Conservation (phyloP, 2,888 invertebrate genomes). For the Eupelmus urozonus region DNA sequence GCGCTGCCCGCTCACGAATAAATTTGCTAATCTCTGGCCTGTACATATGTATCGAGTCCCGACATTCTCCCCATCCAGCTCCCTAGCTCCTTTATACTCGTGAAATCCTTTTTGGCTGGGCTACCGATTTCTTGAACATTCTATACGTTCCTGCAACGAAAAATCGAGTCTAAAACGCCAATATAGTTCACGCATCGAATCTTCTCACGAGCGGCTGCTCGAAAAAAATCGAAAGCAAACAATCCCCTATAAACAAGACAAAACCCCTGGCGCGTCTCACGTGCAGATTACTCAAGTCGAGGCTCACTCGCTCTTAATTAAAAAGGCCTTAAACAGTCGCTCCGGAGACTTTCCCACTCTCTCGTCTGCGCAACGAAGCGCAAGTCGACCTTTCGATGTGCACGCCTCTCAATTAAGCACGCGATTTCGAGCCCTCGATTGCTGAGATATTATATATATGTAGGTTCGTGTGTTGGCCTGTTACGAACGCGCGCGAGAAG, state of each 20-base stretch:
- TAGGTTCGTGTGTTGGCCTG: neutral
- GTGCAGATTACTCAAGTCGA: neutral
- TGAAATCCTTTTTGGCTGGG: too few relatives aligned
- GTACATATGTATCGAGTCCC: neutral
- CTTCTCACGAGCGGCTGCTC: constrained; percentile 21
- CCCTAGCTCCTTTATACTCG: too few relatives aligned
- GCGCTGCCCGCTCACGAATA: constrained; percentile 63
- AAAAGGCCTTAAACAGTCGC: constrained; percentile 44
- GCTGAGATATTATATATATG: constrained; percentile 34
- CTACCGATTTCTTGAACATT: too few relatives aligned
- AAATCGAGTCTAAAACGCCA: too few relatives aligned
- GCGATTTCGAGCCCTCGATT: constrained; percentile 47
- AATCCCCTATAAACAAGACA: neutral
- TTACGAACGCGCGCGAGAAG: constrained; percentile 7
- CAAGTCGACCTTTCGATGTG: neutral
- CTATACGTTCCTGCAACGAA: too few relatives aligned
- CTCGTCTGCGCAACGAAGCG: constrained; percentile 24
- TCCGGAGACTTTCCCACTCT: constrained; percentile 29
- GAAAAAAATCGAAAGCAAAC: constrained; percentile 15
- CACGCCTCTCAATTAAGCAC: constrained; percentile 51
- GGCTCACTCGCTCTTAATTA: constrained; percentile 39
- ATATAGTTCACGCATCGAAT: neutral
- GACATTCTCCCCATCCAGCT: too few relatives aligned
- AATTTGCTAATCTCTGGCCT: constrained; percentile 52
- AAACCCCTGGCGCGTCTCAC: neutral